These are phyloP conservation scores for Platycercus adscitus DNA, from an alignment of 2,113 vertebrate species.

Conservation along the genomic window DNA sequence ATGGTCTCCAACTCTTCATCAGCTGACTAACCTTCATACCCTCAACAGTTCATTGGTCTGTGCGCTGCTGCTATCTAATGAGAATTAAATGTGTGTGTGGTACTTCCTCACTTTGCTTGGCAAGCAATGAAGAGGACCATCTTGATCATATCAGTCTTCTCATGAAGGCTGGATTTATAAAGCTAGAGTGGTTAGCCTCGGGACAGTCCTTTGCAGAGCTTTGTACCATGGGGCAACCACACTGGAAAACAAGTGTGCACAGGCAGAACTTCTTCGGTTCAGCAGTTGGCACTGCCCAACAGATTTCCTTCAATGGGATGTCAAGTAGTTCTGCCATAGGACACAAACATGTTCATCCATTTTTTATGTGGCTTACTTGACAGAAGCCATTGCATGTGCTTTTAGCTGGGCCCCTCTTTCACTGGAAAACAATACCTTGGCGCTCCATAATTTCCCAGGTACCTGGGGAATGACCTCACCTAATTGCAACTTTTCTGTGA, in stretches of 20 bases:
- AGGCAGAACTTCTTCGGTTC: rapidly evolving
- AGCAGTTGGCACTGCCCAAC: neutral
- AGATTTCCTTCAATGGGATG: rapidly evolving
- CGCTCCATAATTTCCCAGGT: neutral
- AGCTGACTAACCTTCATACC: neutral
- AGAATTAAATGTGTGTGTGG: neutral
- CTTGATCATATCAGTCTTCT: neutral
- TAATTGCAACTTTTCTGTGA: neutral
- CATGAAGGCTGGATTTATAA: neutral
- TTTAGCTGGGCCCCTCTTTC: neutral
- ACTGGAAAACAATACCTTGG: neutral
- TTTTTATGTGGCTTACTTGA: neutral
- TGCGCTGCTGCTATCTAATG: rapidly evolving
- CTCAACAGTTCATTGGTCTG: neutral
- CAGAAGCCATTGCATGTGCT: rapidly evolving
- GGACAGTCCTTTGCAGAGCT: neutral
- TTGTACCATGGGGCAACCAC: neutral
- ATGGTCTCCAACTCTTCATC: neutral
- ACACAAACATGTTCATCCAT: rapidly evolving
- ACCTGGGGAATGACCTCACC: neutral
- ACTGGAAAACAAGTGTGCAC: neutral
- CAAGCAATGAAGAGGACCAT: neutral
- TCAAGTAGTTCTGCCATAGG: neutral
- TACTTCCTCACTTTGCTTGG: neutral
- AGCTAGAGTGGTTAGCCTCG: rapidly evolving